Base-by-base conservation (phyloP, 2,113 vertebrate genomes). In the Tinamus guttatus region DNA sequence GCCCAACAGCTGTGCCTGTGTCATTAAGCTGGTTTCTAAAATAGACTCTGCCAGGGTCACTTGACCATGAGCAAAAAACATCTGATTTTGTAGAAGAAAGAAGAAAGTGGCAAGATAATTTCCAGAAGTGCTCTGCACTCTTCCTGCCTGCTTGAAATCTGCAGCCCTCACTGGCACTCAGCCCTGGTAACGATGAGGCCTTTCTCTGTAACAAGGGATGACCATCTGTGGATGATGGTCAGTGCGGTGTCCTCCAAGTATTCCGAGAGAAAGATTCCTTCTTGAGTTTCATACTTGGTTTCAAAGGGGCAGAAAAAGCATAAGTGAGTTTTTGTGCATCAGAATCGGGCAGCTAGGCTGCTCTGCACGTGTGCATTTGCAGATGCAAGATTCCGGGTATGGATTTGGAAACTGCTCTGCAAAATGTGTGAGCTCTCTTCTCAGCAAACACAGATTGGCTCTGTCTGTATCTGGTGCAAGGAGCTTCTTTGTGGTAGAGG, bases 361-460 rank as follows among this genome's bases (percentile, higher is more conserved):
- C 17, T 71, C 51, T 94, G 65, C 40, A 58, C 3, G 0, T 68
- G 56, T 43, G n/a, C 47, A 36, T 60, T 49, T 85, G 76, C 45
- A 80, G 59, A 54, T 58, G 58, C 22, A 62, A 56, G 28, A 18
- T 18, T 58, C 28, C 13, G 28, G 54, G 16, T 58, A 22, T 3
- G 6, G 54, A 9, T 49, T 63, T 81, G 62, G 74, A 87, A 75
- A 59, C 24, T 40, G 11, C 19, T 58, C 69, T 52, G 22, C 17
- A 41, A 87, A 80, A 12, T 5, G 30, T 19, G 7, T 36, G 32
- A 47, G 56, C 34, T 76, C 13, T 1, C 60, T 52, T 76, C 0
- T 0, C 1, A 1, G 7, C 52, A 78, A 79, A 76, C 67, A n/a
- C 49, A 38, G 6, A 47, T 41, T 63, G 64, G 13, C 8, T 83